These are phyloP conservation scores for Eristalinus sepulchralis DNA, from an alignment of 2,888 invertebrate species.

Conservation along the genomic window DNA sequence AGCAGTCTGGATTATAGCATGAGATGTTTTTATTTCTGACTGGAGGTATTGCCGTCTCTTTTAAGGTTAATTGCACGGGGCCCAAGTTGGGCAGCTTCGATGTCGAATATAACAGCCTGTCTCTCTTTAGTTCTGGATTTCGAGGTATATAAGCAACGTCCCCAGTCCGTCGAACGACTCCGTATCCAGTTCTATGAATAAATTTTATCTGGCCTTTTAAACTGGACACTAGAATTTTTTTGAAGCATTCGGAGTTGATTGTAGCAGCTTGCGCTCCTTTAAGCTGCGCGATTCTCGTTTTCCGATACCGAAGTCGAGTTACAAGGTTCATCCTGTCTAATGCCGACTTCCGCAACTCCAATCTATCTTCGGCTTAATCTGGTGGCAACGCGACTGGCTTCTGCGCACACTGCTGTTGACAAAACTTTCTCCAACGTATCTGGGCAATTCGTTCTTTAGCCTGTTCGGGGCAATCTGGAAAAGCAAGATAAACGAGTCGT, in stretches of 20 bases:
- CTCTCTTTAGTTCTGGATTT: background rate
- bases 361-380: background rate
- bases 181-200: background rate
- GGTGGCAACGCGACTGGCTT: constrained; percentile 2
- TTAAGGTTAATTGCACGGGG: background rate
- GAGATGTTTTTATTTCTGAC: background rate
- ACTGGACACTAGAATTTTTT: too few species aligned
- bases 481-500: background rate
- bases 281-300: background rate
- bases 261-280: background rate
- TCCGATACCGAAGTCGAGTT: background rate
- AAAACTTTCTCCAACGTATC: background rate
- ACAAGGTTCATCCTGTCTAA: background rate
- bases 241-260: background rate
- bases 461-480: background rate
- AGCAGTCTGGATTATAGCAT: background rate
- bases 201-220: background rate
- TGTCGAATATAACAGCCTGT: background rate
- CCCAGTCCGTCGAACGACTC: background rate
- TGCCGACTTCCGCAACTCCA: background rate
- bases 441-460: background rate
- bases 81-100: background rate
- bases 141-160: background rate
- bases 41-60: too few species aligned
- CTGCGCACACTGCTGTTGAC: background rate